These are phyloP conservation scores for Ceuthmochares aereus DNA, from an alignment of 2,113 vertebrate genomes.

Conservation along the genomic window DNA sequence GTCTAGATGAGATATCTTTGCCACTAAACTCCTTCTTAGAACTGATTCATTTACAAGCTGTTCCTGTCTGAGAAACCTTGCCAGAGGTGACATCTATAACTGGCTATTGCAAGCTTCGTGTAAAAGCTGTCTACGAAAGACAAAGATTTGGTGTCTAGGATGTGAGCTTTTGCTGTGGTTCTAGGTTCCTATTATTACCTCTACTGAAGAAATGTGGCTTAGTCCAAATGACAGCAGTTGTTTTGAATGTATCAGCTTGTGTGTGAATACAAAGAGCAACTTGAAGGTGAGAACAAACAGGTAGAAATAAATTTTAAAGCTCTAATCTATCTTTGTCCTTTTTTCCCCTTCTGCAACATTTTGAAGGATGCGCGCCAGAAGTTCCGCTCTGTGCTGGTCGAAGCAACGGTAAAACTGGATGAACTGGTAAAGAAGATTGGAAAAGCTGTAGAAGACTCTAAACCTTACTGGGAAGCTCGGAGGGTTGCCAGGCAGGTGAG, in stretches of 20 bases:
- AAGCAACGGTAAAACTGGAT: slow-evolving; percentile 93
- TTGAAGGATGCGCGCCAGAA: slow-evolving; percentile 91
- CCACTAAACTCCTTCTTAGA: not conserved
- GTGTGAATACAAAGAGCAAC: not conserved
- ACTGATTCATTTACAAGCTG: not conserved
- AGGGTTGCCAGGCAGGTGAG: slow-evolving; percentile 91
- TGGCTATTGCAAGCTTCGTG: not conserved
- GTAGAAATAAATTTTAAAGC: not conserved
- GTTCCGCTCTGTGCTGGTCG: slow-evolving; percentile 92
- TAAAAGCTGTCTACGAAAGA: not conserved
- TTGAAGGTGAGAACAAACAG: not conserved
- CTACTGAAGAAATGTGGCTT: not conserved
- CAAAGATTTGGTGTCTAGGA: not conserved
- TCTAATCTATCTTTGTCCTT: not conserved
- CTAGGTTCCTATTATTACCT: not conserved
- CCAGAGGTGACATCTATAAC: not conserved
- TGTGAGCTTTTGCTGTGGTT: fast-evolving
- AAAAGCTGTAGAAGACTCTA: slow-evolving; percentile 95
- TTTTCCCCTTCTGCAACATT: not conserved
- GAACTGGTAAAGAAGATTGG: slow-evolving; percentile 95
- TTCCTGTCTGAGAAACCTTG: not conserved
- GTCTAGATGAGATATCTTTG: not conserved
- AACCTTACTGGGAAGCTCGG: slow-evolving; percentile 97
- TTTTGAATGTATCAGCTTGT: not conserved
- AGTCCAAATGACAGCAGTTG: not conserved